A percentile compares a stretch with the other conserved stretches of the same genome.
These are phyloP conservation scores for Aphaenogaster ashmeadi DNA, from an alignment of 1,140 invertebrate species.

Conservation along the genomic window DNA sequence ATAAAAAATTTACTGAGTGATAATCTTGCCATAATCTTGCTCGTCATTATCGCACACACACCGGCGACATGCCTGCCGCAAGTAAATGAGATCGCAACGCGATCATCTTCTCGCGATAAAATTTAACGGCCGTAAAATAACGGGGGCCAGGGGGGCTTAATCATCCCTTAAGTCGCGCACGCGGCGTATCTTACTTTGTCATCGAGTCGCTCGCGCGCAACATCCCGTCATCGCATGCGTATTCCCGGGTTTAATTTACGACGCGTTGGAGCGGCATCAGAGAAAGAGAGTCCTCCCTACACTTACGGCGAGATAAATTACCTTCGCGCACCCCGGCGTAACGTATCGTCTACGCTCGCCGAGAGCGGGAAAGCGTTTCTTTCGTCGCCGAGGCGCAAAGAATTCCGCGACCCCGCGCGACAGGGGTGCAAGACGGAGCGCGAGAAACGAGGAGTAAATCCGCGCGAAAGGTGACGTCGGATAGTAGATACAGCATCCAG, in stretches of 20 bases:
- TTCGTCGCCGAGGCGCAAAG: constrained; percentile 31
- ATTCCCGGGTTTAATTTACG: constrained; percentile 37
- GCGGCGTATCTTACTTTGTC: constrained; percentile 1
- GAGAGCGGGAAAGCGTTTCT: neutral
- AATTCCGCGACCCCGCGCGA: constrained; percentile 7
- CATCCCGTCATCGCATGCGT: constrained; percentile 23
- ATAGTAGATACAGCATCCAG: constrained; percentile 22
- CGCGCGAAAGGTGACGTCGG: constrained; percentile 26
- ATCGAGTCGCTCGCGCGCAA: neutral
- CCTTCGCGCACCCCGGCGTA: neutral
- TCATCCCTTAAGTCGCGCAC: neutral
- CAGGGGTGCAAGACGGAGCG: neutral
- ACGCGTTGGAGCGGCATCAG: neutral
- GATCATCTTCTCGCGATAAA: neutral
- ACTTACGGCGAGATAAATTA: constrained; percentile 46
- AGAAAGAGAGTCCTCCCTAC: neutral
- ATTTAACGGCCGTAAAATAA: neutral
- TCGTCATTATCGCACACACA: too few relatives aligned
- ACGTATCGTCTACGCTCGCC: constrained; percentile 28
- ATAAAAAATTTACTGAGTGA: too few relatives aligned
- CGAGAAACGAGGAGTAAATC: constrained; percentile 11
- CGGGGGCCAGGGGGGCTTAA: neutral
- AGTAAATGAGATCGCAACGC: neutral
- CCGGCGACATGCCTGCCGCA: too few relatives aligned
- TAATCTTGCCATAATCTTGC: too few relatives aligned